Evolutionary conservation across 2,113 vertebrate genomes (phyloP), one percentile per base, ranked within the genome.

Genomic region (Hypanus sabinus): DNA sequence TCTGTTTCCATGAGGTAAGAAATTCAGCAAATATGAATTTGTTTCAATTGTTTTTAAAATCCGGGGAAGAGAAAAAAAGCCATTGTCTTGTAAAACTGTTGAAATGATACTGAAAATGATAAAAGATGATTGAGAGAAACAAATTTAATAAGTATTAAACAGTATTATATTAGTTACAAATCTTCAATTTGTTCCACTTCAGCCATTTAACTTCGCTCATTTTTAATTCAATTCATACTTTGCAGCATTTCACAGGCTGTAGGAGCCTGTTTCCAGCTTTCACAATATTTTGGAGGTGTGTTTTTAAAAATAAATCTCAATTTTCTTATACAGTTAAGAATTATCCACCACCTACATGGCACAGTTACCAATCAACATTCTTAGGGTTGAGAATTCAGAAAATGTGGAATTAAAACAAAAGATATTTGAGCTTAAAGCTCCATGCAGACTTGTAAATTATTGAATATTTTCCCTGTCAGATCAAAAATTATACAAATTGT

Each of bases 181-280:
- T 68, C 16, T 90, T 90, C 22, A 90, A 90, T 65, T 90, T 90
- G 85, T 65, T 90, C 60, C 85, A 90, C 60, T 88, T 65, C 85
- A 68, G 33, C 14, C 57, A 62, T 88, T 90, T 62, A 57, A 30
- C 46, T 57, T 85, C 24, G 9, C 24, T 60, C 55, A 33, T 65
- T 68, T 65, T 79, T 33, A 22, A 24, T 12, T n/a, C n/a, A 7
- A 27, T 90, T 36, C 60, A n/a, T n/a, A 62, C 27, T 12, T 88
- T 30, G 16, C 62, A n/a, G 5, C 85, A 33, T 65, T 65, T n/a
- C 14, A 14, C 6, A 33, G 85, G 18, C 30, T 65, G 20, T 68
- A 62, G 85, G 14, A 90, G 27, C 24, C 27, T n/a, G 24, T 30
- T 87, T 27, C 10, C 83, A 87, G 83, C 55, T 30, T 30, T 46